Conservation (phyloP, 2,113 vertebrate genomes). For the Callipepla californica region DNA sequence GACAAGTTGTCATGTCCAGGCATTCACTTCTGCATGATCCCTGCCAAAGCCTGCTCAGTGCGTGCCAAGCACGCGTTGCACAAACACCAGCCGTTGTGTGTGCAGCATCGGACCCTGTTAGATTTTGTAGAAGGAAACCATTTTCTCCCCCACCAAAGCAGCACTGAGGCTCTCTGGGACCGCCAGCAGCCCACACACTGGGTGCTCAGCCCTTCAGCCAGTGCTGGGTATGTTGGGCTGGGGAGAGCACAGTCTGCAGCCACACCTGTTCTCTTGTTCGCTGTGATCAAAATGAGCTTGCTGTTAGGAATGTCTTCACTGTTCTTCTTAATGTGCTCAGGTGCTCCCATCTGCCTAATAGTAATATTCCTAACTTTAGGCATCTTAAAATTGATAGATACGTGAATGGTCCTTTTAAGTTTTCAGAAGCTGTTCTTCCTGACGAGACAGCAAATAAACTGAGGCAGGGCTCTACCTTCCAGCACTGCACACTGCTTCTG, state of each 20-base stretch:
- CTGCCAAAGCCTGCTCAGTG: not conserved
- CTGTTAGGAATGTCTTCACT: conserved; percentile 1
- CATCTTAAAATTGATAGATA: conserved; percentile 27
- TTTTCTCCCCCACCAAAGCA: not conserved
- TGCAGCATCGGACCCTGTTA: not conserved
- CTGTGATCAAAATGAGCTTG: not conserved
- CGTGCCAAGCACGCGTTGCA: not conserved
- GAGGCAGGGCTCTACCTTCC: conserved; percentile 52
- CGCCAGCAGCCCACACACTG: not conserved
- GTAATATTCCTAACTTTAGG: conserved; percentile 63
- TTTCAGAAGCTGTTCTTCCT: conserved; percentile 55
- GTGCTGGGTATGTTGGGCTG: not conserved
- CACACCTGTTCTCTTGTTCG: not conserved
- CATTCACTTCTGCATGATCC: not conserved
- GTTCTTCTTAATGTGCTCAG: not conserved
- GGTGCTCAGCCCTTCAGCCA: not conserved
- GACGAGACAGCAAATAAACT: conserved; percentile 55
- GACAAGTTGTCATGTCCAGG: not conserved
- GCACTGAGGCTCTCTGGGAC: not conserved
- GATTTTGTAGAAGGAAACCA: not conserved
- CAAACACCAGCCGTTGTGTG: not conserved
- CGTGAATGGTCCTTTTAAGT: conserved; percentile 10
- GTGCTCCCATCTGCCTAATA: conserved; percentile 17
- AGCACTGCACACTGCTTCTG: conserved; percentile 30
- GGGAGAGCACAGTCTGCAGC: not conserved